Evolutionary conservation across 2,797 vertebrate species (phyloP).

Genomic region (Pseudocheirus occidentalis): DNA sequence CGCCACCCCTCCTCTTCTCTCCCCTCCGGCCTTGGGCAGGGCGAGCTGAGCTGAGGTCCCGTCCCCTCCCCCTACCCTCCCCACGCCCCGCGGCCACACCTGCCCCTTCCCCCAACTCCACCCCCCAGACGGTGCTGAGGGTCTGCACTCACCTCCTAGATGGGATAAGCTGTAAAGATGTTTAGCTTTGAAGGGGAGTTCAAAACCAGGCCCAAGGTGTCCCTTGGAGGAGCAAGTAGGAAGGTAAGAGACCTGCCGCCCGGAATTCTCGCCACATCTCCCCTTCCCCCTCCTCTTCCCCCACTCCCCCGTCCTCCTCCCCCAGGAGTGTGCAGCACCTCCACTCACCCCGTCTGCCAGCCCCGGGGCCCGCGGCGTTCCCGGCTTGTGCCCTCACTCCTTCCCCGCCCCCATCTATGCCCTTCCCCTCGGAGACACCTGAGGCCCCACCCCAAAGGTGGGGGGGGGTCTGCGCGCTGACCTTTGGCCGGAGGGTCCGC

Average conservation of each 20-base stretch:
- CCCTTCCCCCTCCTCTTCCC: background rate
- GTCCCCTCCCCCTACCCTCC: background rate
- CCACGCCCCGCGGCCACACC: conserved; percentile 6
- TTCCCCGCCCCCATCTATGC: background rate
- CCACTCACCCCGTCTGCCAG: too few relatives aligned
- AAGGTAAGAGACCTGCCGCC: conserved; percentile 86
- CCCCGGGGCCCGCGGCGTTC: background rate
- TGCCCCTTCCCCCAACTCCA: conserved; percentile 37
- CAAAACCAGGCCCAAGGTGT: conserved; percentile 98
- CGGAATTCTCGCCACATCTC: background rate
- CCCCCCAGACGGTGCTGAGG: background rate
- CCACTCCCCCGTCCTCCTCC: background rate
- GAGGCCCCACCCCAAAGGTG: background rate
- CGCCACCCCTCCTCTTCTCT: conserved; percentile 10
- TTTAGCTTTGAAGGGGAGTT: conserved; percentile 99
- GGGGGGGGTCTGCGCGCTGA: too few relatives aligned
- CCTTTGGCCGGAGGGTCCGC: background rate
- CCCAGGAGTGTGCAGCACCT: background rate
- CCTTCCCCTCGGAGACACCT: background rate
- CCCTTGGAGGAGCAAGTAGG: conserved; percentile 96
- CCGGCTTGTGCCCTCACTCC: background rate
- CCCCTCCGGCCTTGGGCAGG: background rate
- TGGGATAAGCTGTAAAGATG: conserved; percentile 94
- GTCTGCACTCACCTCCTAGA: conserved; percentile 80
- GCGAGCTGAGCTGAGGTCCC: background rate